Evolutionary conservation across 1,140 invertebrate species (phyloP).

Genomic region (Magallana ariakensis): DNA sequence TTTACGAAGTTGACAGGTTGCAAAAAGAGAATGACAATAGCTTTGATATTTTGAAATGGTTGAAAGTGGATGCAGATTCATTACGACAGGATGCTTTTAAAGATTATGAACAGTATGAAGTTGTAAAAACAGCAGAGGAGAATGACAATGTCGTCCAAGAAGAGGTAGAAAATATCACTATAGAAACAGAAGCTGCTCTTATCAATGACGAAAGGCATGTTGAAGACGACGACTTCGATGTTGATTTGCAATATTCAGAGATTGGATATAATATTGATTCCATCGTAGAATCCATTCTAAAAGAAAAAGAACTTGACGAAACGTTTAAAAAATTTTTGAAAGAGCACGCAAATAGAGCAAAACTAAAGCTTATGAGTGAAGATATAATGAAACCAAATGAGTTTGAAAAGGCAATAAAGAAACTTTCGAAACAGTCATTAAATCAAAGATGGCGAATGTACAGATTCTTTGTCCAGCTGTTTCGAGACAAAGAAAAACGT

Average conservation of each 20-base stretch:
- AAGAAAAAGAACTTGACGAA: slow-evolving; percentile 46
- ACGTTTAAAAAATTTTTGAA: slow-evolving; percentile 19
- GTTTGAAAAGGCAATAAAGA: neutral
- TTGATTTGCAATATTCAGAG: slow-evolving; percentile 24
- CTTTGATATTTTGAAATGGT: neutral
- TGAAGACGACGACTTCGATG: slow-evolving; percentile 47
- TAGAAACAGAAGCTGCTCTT: slow-evolving; percentile 46
- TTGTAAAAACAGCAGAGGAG: neutral
- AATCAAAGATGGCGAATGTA: slow-evolving; percentile 76
- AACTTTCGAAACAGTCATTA: slow-evolving; percentile 57
- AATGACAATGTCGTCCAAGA: neutral
- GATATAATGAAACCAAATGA: neutral
- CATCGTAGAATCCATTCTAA: neutral
- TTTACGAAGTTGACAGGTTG: neutral
- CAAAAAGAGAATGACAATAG: neutral
- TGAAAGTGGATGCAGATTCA: neutral
- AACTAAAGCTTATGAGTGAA: neutral
- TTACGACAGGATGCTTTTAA: neutral
- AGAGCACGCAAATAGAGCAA: slow-evolving; percentile 22
- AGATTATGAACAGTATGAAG: slow-evolving; percentile 5
- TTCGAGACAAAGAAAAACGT: slow-evolving; percentile 52
- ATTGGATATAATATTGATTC: slow-evolving; percentile 22
- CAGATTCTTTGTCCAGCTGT: slow-evolving; percentile 69
- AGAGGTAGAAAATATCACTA: neutral
- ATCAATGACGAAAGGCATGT: slow-evolving; percentile 50